A percentile compares a stretch with the other conserved stretches of the same genome.
Conservation (phyloP, 2,113 vertebrate species). For the Pelobates fuscus region DNA sequence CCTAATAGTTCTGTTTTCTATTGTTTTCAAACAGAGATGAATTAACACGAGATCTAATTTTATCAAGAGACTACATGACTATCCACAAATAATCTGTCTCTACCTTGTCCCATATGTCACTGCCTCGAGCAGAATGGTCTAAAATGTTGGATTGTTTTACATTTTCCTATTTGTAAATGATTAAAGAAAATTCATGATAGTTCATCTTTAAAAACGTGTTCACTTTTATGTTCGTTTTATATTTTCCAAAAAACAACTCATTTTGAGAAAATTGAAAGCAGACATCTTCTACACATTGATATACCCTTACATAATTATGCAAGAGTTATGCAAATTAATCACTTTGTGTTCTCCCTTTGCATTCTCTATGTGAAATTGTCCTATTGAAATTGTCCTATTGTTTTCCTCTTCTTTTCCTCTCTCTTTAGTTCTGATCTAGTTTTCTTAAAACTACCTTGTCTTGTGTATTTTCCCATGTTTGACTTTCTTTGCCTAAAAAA, state of each 20-base stretch:
- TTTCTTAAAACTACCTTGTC: no score
- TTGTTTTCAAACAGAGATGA: conserved; percentile 3
- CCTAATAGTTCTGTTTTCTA: conserved; percentile 14
- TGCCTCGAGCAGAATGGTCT: conserved; percentile 22
- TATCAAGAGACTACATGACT: conserved; percentile 17
- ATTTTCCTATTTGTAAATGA: conserved; percentile 43
- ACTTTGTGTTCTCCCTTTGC: no score
- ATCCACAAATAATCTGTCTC: conserved; percentile 33
- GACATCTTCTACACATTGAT: no score
- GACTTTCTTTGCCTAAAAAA: no score
- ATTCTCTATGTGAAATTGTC: no score
- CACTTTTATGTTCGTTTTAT: conserved; percentile 20
- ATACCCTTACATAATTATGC: no score
- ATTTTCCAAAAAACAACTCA: conserved; percentile 8
- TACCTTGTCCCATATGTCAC: conserved; percentile 26
- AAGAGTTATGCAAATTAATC: no score
- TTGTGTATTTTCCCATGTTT: no score
- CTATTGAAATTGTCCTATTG: no score
- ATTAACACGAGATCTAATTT: conserved; percentile 25
- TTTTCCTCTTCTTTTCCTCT: no score
- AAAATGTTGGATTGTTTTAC: conserved; percentile 31
- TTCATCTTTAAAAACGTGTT: conserved; percentile 25
- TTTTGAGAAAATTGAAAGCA: background rate
- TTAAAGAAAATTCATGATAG: conserved; percentile 19
- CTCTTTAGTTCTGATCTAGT: no score